Evolutionary conservation across 2,797 vertebrate species (phyloP).

Genomic region (Silurus lanzhouensis): DNA sequence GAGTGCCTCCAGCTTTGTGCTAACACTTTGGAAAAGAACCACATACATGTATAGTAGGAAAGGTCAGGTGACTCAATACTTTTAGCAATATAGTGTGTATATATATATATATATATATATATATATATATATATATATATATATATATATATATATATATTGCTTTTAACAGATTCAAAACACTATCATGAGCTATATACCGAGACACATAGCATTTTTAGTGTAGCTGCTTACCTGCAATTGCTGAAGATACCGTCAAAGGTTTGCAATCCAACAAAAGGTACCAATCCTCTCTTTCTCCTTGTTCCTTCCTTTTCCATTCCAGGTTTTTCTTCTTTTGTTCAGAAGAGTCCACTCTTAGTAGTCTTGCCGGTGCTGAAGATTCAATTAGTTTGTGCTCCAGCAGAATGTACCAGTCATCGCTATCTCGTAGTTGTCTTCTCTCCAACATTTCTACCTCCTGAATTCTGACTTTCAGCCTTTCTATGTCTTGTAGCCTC

Average conservation of each 20-base stretch:
- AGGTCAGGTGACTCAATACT: too few relatives aligned
- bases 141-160: neutral
- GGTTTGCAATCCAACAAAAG: neutral
- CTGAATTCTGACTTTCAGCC: conserved; percentile 46
- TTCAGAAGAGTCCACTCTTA: neutral
- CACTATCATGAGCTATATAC: neutral
- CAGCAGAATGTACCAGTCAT: conserved; percentile 69
- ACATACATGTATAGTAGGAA: too few relatives aligned
- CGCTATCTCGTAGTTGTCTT: conserved; percentile 62
- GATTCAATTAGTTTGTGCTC: conserved; percentile 50
- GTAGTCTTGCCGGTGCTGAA: neutral
- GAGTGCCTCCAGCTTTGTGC: too few relatives aligned
- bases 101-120: too few relatives aligned
- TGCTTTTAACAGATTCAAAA: neutral
- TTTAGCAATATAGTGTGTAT: too few relatives aligned
- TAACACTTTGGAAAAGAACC: too few relatives aligned
- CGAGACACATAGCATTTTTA: neutral
- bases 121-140: too few relatives aligned
- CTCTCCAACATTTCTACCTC: conserved; percentile 65
- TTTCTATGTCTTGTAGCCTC: conserved; percentile 57
- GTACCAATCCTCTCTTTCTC: neutral
- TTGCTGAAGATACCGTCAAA: neutral
- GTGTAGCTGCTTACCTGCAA: conserved; percentile 6
- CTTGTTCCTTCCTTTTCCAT: neutral
- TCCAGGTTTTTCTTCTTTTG: neutral